Evolutionary conservation across 23 tunicate species (phyloP).

Genomic region (Ascidia mentula): DNA sequence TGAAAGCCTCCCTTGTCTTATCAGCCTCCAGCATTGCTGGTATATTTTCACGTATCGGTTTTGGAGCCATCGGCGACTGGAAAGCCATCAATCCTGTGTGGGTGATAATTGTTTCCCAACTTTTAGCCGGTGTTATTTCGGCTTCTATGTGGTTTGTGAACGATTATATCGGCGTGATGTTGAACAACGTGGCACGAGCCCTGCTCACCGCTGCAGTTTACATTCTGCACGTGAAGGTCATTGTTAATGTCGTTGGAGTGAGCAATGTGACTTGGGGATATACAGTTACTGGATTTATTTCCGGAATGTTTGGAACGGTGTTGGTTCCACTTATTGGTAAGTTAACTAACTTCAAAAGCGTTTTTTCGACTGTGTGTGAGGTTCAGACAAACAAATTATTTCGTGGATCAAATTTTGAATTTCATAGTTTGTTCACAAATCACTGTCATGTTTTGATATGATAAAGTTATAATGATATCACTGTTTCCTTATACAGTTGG

Average conservation of each 20-base stretch:
- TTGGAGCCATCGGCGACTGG: conserved; percentile 26
- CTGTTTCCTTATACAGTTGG: too few species aligned
- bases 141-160: conserved; percentile 6
- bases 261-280: conserved; percentile 15
- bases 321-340: conserved; percentile 20
- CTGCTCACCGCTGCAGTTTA: background rate
- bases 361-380: too few species aligned
- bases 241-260: conserved; percentile 6
- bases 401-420: too few species aligned
- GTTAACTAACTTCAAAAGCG: too few species aligned
- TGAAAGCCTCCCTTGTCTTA: conserved; percentile 6
- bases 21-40: conserved; percentile 15
- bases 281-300: conserved; percentile 16
- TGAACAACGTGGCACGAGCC: background rate
- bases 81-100: background rate
- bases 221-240: conserved; percentile 5
- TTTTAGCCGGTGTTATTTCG: background rate
- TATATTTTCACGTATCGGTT: conserved; percentile 7
- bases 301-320: conserved; percentile 4
- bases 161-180: background rate
- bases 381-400: too few species aligned
- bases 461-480: too few species aligned
- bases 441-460: too few species aligned
- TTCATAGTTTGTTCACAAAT: too few species aligned
- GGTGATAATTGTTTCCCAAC: conserved; percentile 8